These are phyloP conservation scores for Anthoscopus minutus DNA, from an alignment of 2,113 vertebrate species.

Conservation along the genomic window DNA sequence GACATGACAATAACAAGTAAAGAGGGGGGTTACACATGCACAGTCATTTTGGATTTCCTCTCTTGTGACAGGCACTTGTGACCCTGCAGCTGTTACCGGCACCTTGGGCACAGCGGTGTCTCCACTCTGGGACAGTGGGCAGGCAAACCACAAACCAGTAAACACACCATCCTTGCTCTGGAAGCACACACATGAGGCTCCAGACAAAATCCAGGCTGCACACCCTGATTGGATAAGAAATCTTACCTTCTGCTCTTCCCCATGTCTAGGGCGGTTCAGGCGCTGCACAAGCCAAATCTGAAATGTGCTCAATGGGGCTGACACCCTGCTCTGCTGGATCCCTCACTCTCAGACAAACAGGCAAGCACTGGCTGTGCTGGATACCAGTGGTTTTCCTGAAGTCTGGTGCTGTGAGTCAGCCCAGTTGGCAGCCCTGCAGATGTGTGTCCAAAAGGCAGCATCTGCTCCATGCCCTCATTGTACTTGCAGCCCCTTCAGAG, in stretches of 20 bases:
- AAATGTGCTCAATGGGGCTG: not conserved
- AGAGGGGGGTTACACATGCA: not conserved
- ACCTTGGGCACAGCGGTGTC: not conserved
- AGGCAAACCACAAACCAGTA: not conserved
- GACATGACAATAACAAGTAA: not conserved
- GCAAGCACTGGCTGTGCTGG: not conserved
- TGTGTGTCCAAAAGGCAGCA: not conserved
- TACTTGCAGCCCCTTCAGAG: not conserved
- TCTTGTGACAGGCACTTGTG: not conserved
- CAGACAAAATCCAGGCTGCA: not conserved
- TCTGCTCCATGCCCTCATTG: not conserved
- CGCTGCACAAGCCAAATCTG: accelerated
- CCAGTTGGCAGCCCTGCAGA: not conserved
- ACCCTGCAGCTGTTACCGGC: not conserved
- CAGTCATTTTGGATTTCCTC: not conserved
- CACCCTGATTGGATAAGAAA: not conserved
- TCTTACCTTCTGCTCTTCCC: not conserved
- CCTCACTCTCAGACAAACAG: not conserved
- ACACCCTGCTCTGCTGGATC: not conserved
- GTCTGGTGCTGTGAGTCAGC: not conserved
- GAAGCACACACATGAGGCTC: not conserved
- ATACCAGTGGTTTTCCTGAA: not conserved
- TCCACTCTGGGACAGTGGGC: not conserved
- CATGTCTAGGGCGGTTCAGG: accelerated
- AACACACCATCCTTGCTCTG: not conserved